phyloP scores from a whole-genome alignment of 2,888 invertebrate species.

The Siphlonurus alternatus region DNA sequence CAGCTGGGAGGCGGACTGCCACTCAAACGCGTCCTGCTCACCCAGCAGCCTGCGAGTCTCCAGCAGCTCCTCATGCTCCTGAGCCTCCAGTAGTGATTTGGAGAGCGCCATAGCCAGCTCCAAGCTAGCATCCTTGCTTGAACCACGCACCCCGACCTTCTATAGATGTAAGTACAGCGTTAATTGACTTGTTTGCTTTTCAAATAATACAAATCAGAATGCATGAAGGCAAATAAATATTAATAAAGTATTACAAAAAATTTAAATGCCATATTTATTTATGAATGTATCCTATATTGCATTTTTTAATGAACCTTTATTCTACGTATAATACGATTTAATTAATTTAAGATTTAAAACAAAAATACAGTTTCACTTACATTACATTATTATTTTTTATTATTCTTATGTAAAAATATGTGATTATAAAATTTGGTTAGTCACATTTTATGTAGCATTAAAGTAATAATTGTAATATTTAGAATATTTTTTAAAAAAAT shows the following conservation, averaged over 20 bases:
- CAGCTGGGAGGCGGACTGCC: too few relatives aligned
- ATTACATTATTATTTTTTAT: too few relatives aligned
- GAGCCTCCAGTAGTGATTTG: slow-evolving; percentile 26
- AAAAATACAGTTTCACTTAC: too few relatives aligned
- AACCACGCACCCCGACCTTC: neutral
- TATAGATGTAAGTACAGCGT: neutral
- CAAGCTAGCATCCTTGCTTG: slow-evolving; percentile 22
- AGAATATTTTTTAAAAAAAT: too few relatives aligned
- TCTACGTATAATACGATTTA: too few relatives aligned
- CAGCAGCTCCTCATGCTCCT: slow-evolving; percentile 21
- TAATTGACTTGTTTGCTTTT: neutral
- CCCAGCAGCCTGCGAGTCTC: slow-evolving; percentile 21
- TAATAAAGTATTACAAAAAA: neutral
- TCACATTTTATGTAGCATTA: too few relatives aligned
- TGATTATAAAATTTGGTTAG: too few relatives aligned
- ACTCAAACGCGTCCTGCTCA: neutral
- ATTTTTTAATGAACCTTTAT: too few relatives aligned
- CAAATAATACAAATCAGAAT: neutral
- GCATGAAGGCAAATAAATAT: neutral
- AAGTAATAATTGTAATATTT: too few relatives aligned
- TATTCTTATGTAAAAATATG: too few relatives aligned
- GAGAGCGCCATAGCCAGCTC: slow-evolving; percentile 29
- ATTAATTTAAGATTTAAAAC: too few relatives aligned
- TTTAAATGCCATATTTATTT: neutral
- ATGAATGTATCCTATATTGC: too few relatives aligned